A percentile compares a stretch with the other conserved stretches of the same genome.
phyloP scores from a whole-genome alignment of 2,888 invertebrate genomes.

The Drosophila colorata region DNA sequence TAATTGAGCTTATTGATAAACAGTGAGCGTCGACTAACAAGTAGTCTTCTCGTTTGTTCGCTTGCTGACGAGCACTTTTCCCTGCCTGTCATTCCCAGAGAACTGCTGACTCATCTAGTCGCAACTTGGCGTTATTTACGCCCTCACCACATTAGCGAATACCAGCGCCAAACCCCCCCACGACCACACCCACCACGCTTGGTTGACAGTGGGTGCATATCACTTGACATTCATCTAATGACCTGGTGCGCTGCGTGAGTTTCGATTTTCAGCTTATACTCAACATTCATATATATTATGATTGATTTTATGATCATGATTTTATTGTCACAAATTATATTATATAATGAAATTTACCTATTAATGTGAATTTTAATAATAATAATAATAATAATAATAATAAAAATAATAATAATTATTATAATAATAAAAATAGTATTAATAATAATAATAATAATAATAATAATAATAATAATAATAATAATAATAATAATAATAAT shows the following conservation, averaged over 20 bases:
- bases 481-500: no score
- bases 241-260: background rate
- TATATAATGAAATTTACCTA: background rate
- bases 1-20: conserved; percentile 25
- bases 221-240: conserved; percentile 13
- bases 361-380: background rate
- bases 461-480: no score
- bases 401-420: no score
- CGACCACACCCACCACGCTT: background rate
- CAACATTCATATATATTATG: background rate
- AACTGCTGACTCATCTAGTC: conserved; percentile 4
- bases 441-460: no score
- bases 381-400: no score
- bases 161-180: background rate
- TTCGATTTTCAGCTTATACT: background rate
- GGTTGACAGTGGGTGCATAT: background rate
- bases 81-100: background rate
- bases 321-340: background rate
- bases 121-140: background rate
- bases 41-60: background rate
- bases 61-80: background rate
- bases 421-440: no score
- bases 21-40: background rate
- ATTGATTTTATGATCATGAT: conserved; percentile 4
- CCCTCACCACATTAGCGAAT: background rate